Evolutionary conservation across 2,888 invertebrate genomes (phyloP).

Genomic region (Drosophila histrio): DNA sequence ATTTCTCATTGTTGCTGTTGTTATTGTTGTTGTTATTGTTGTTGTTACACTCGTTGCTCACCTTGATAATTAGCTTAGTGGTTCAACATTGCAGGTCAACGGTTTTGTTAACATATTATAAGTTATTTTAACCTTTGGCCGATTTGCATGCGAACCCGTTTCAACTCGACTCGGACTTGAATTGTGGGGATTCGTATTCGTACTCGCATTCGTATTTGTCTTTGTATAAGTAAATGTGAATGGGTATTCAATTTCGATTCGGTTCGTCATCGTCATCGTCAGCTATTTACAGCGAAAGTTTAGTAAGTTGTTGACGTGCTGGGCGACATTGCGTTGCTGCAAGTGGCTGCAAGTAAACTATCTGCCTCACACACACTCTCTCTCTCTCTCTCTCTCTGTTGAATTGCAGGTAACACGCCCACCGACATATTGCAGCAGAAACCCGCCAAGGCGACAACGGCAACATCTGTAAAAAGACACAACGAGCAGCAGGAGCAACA

Average conservation of each 20-base stretch:
- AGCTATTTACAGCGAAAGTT: constrained; percentile 27
- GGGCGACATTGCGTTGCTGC: constrained; percentile 23
- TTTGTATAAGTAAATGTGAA: neutral
- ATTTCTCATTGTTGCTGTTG: neutral
- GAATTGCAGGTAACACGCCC: constrained; percentile 76
- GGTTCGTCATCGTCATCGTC: neutral
- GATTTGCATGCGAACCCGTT: constrained; percentile 62
- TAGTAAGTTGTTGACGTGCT: constrained; percentile 45
- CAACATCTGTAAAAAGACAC: constrained; percentile 61
- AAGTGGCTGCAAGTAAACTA: neutral
- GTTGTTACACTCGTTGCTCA: constrained; percentile 39
- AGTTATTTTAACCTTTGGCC: constrained; percentile 79
- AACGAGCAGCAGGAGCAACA: constrained; percentile 59
- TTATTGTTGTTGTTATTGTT: constrained; percentile 10
- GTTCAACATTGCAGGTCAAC: constrained; percentile 81
- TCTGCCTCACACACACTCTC: neutral
- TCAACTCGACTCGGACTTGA: constrained; percentile 10
- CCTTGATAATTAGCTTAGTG: constrained; percentile 79
- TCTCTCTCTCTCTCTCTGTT: neutral
- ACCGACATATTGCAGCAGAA: constrained; percentile 78
- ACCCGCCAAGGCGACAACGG: constrained; percentile 76
- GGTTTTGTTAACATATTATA: constrained; percentile 79
- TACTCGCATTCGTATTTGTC: neutral
- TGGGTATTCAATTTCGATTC: constrained; percentile 1
- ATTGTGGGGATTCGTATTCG: constrained; percentile 9